Percentiles rank a stretch among this genome's conserved stretches.
Evolutionary conservation across 2,113 vertebrate species (phyloP).

Genomic region (Zosterops pallidus): DNA sequence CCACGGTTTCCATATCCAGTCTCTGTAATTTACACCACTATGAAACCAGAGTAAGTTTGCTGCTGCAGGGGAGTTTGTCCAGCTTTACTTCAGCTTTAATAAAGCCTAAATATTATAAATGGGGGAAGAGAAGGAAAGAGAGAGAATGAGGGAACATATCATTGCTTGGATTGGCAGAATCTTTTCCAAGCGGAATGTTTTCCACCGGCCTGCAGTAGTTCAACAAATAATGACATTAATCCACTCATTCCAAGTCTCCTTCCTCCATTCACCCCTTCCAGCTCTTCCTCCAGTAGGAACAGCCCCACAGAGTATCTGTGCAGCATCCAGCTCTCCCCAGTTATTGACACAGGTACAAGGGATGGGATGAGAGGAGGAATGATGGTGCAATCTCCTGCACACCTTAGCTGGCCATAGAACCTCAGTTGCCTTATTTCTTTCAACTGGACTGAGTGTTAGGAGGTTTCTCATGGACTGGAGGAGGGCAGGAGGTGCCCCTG

Average conservation of each 20-base stretch:
- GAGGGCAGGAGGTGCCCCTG: neutral
- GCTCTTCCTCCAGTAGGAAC: neutral
- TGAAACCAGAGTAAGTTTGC: neutral
- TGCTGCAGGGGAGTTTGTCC: neutral
- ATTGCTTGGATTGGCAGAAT: neutral
- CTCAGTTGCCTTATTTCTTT: neutral
- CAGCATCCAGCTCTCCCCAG: neutral
- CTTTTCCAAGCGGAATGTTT: neutral
- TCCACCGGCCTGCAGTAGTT: neutral
- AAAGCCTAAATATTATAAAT: neutral
- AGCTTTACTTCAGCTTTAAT: neutral
- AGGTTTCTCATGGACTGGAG: fast-evolving
- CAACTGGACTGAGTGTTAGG: neutral
- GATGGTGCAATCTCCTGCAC: neutral
- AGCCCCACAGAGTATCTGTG: neutral
- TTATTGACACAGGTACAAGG: neutral
- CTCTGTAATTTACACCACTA: neutral
- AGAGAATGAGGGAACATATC: neutral
- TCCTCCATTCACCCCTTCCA: neutral
- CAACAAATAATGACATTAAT: neutral
- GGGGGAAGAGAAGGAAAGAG: neutral
- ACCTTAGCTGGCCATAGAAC: neutral
- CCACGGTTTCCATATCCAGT: neutral
- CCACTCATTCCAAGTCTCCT: neutral
- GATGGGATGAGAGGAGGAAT: neutral